A percentile compares a stretch with the other conserved stretches of the same genome.
These are phyloP conservation scores for Megamerina dolium DNA, from an alignment of 2,888 invertebrate genomes.

Conservation along the genomic window DNA sequence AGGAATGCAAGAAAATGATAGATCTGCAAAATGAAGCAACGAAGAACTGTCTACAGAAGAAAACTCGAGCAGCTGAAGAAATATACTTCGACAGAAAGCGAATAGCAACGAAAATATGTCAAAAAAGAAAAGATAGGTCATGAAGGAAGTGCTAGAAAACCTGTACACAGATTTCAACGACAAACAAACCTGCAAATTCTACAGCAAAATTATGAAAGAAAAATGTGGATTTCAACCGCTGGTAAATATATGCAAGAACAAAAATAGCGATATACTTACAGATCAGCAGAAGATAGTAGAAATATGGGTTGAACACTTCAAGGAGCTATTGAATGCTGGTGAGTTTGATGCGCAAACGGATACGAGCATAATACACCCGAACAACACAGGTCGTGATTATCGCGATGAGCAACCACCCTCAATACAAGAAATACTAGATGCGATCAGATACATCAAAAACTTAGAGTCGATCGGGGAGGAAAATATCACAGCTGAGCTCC, in stretches of 20 bases:
- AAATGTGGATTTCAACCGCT: background rate
- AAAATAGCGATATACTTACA: background rate
- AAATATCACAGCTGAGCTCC: no score
- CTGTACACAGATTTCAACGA: background rate
- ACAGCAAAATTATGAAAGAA: background rate
- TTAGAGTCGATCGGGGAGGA: no score
- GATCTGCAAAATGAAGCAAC: no score
- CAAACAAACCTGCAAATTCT: background rate
- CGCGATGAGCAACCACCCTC: no score
- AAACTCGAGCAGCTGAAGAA: background rate
- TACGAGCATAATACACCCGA: no score
- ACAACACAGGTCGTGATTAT: no score
- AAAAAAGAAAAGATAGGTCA: background rate
- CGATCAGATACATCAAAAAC: no score
- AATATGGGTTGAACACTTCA: no score
- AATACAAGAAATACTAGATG: no score
- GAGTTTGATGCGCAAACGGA: no score
- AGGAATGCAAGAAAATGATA: background rate
- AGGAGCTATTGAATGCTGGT: conserved; percentile 1
- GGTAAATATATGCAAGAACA: background rate
- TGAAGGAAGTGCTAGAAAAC: background rate
- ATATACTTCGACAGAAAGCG: background rate
- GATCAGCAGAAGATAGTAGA: background rate
- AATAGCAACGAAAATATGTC: background rate
- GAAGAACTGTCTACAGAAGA: background rate